Base-by-base conservation (phyloP, 2,113 vertebrate species). In the Ursus arctos region DNA sequence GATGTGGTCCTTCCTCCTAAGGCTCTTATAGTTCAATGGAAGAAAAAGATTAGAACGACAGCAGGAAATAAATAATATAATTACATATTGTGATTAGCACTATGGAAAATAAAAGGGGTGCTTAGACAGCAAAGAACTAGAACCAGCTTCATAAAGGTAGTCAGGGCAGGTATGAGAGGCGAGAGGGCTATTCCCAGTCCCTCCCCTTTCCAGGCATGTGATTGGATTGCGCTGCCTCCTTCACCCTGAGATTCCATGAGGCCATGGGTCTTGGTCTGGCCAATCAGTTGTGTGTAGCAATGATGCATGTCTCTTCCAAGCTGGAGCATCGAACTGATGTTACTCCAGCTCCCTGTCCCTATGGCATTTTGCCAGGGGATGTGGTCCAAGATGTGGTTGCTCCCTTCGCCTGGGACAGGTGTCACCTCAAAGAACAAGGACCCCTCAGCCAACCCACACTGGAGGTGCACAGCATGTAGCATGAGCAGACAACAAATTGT, bases 41-140 rank as follows among this genome's bases (percentile, higher is more conserved):
- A 49, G 40, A 85, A 92, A 95, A 13, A 53, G 69, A 82, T 59
- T 69, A n/a, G 89, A 88, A 82, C 18, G 15, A 71, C 92, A 94
- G 71, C 57, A 89, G 40, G 83, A 91, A 79, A 53, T 55, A 65
- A 33, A 79, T 28, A 55, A 94, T 74, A 24, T 11, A 63, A 6
- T 84, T 92, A 33, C 3, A 36, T 82, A 61, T 33, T 65, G 40
- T 74, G 33, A 76, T 63, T 31, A 71, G 6, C 72, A 33, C 71
- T 74, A 21, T 65, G 18, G 31, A 79, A 26, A 72, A 51, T 79
- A n/a, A 43, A 71, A 61, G 21, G 21, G 16, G 19, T 47, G n/a
- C n/a, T 71, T 26, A 71, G 57, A 15, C 61, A 79, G 28, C 33
- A 6, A 88, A 49, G 19, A 63, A 1, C 43, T 43, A 11, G 31